Evolutionary conservation across 2,797 vertebrate species (phyloP).

Genomic region (Tinamus major): DNA sequence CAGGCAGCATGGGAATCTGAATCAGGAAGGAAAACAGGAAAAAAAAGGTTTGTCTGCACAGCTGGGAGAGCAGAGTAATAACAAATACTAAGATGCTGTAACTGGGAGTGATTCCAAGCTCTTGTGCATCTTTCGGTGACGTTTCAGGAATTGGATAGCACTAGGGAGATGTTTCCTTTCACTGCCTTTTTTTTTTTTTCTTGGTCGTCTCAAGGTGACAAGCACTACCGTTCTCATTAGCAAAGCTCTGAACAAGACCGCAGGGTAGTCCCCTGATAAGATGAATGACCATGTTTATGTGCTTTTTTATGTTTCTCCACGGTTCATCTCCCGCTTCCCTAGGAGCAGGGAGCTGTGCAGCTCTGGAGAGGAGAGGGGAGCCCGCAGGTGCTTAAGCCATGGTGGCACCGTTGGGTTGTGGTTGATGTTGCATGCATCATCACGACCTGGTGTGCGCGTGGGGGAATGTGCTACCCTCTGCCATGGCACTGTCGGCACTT

Average conservation of each 20-base stretch:
- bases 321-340: background rate
- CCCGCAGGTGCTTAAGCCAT: background rate
- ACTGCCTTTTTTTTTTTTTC: background rate
- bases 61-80: background rate
- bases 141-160: background rate
- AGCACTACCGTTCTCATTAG: rapidly evolving
- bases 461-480: background rate
- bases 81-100: rapidly evolving
- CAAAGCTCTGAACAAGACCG: background rate
- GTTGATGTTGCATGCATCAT: background rate
- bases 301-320: rapidly evolving
- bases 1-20: background rate
- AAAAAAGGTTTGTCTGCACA: background rate
- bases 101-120: background rate
- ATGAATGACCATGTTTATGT: background rate
- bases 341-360: background rate
- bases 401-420: background rate
- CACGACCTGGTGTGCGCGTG: background rate
- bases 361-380: background rate
- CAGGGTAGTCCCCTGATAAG: too few species aligned
- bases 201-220: background rate
- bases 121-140: background rate
- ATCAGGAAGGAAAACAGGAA: background rate
- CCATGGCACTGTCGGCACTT: background rate
- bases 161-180: background rate